phyloP scores from a whole-genome alignment of 2,888 invertebrate genomes.

The Elmis aenea region DNA sequence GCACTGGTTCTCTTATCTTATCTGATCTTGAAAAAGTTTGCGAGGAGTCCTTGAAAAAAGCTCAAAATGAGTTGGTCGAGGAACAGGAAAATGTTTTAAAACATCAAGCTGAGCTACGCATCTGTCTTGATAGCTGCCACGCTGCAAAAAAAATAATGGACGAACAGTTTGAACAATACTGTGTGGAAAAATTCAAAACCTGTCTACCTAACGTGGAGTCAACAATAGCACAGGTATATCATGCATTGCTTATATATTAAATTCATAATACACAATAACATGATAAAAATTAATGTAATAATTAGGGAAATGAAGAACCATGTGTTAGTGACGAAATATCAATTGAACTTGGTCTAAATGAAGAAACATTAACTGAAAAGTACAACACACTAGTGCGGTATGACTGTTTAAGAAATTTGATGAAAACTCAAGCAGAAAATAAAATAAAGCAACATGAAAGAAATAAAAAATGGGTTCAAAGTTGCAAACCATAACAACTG shows the following conservation, averaged over 20 bases:
- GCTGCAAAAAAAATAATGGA: conserved; percentile 31
- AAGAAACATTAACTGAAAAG: not conserved
- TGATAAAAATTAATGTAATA: too few relatives aligned
- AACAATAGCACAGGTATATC: too few relatives aligned
- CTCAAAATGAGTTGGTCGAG: conserved; percentile 23
- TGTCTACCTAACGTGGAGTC: conserved; percentile 7
- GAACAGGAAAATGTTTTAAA: conserved; percentile 37
- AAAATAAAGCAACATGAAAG: conserved; percentile 5
- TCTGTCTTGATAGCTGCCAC: conserved; percentile 30
- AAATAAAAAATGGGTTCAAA: conserved; percentile 18
- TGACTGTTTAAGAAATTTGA: conserved; percentile 13
- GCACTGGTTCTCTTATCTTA: conserved; percentile 8
- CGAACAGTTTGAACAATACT: conserved; percentile 36
- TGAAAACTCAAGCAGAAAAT: conserved; percentile 13
- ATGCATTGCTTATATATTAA: too few relatives aligned
- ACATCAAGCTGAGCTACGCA: conserved; percentile 33
- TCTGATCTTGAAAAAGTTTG: conserved; percentile 19
- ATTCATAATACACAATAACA: too few relatives aligned
- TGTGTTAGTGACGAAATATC: too few relatives aligned
- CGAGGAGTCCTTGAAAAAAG: conserved; percentile 20
- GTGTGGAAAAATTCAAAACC: conserved; percentile 24
- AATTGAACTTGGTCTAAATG: not conserved
- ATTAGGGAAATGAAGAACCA: too few relatives aligned
- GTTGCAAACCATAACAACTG: conserved; percentile 13
- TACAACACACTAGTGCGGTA: conserved; percentile 4